Evolutionary conservation across 2,113 vertebrate genomes (phyloP).

Genomic region (Microcebus griseorufus): DNA sequence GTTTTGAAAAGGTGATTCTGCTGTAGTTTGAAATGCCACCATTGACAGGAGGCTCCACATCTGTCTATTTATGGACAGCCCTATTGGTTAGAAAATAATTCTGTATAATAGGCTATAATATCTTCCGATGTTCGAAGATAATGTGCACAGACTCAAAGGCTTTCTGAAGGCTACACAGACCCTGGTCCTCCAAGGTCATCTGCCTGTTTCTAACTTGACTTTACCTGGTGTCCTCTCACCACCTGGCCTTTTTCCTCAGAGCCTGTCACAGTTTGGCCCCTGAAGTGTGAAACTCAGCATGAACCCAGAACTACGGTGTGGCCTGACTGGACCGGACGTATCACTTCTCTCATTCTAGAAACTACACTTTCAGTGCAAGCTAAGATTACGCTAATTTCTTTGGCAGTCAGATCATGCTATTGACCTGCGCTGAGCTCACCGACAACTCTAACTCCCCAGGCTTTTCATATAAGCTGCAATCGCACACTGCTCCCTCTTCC

Average conservation of each 20-base stretch:
- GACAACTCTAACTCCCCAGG: constrained; percentile 33
- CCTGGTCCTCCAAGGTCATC: too few relatives aligned
- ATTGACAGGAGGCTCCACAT: not conserved
- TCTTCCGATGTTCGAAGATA: not conserved
- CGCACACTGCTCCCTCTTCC: not conserved
- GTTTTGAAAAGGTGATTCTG: not conserved
- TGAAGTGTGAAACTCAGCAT: not conserved
- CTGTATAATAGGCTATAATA: not conserved
- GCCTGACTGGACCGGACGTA: fast-evolving
- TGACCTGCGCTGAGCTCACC: constrained; percentile 15
- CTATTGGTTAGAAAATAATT: not conserved
- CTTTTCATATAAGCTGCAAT: constrained; percentile 27
- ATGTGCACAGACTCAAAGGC: not conserved
- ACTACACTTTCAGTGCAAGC: not conserved
- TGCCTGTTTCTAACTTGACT: not conserved
- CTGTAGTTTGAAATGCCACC: not conserved
- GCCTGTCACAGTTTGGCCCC: not conserved
- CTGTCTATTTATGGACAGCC: not conserved
- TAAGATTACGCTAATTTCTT: not conserved
- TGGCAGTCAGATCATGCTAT: constrained; percentile 61
- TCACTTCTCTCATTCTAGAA: not conserved
- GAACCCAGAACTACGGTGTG: not conserved
- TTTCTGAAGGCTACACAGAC: not conserved
- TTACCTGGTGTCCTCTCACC: not conserved
- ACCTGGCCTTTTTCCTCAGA: not conserved